These are phyloP conservation scores for Myotis brandtii DNA, from an alignment of 2,113 vertebrate genomes.

Conservation along the genomic window DNA sequence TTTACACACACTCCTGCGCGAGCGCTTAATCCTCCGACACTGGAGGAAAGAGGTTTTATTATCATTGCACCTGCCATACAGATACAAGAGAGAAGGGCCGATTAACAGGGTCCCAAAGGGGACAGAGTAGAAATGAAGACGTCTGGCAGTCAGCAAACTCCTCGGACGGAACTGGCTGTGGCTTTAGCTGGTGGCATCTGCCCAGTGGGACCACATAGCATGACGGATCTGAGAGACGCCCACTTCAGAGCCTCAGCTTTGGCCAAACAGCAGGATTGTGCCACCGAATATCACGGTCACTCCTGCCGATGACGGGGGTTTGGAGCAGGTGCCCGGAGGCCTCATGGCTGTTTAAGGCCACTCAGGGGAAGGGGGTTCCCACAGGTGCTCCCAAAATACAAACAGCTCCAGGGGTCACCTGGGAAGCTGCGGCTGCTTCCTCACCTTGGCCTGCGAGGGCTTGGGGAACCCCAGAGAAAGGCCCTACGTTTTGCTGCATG, in stretches of 20 bases:
- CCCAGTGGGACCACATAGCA: not conserved
- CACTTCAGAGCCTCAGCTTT: not conserved
- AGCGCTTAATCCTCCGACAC: not conserved
- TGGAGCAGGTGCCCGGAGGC: not conserved
- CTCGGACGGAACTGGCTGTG: not conserved
- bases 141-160: not conserved
- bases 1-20: not conserved
- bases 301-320: not conserved
- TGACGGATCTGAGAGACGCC: not conserved
- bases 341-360: not conserved
- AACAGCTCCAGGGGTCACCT: not conserved
- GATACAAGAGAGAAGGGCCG: not conserved
- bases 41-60: not conserved
- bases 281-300: not conserved
- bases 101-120: not conserved
- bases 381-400: not conserved
- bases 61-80: not conserved
- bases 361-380: accelerated
- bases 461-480: not conserved
- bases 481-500: not conserved
- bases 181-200: not conserved
- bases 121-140: not conserved
- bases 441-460: not conserved
- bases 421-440: not conserved
- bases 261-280: not conserved